Conservation (phyloP, 2,113 vertebrate genomes). For the Neolamprologus kungweensis region DNA sequence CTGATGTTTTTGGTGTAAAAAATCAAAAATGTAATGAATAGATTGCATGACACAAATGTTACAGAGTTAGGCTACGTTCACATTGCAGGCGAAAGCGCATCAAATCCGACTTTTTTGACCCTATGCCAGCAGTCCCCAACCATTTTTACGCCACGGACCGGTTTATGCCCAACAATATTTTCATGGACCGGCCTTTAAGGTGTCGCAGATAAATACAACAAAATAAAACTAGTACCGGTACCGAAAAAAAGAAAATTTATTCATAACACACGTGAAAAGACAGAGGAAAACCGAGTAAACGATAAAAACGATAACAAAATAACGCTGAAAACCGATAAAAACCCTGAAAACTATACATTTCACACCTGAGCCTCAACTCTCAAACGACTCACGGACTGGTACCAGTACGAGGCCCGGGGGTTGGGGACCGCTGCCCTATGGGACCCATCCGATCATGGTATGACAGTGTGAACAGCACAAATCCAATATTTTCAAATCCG, state of each 20-base stretch:
- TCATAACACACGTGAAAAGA: no score
- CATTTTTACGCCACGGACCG: no score
- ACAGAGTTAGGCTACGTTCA: neutral
- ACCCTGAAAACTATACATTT: no score
- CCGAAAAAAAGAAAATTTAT: no score
- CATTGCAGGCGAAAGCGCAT: neutral
- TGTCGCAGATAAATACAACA: no score
- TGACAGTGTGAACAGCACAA: neutral
- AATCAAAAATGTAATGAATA: neutral
- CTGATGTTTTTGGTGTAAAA: neutral
- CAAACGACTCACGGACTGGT: no score
- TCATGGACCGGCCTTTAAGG: no score
- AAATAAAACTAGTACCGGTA: no score
- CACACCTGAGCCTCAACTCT: no score
- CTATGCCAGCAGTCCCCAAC: neutral
- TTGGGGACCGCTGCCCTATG: neutral
- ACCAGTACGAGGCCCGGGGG: fast-evolving
- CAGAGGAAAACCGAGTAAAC: fast-evolving
- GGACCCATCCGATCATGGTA: neutral
- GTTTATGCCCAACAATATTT: no score
- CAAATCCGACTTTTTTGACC: neutral
- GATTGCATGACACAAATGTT: neutral
- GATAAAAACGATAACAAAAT: no score
- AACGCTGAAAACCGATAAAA: no score
- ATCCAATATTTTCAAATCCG: neutral